phyloP scores from a whole-genome alignment of 2,797 vertebrate species.

The Ctenosaura bakeri region DNA sequence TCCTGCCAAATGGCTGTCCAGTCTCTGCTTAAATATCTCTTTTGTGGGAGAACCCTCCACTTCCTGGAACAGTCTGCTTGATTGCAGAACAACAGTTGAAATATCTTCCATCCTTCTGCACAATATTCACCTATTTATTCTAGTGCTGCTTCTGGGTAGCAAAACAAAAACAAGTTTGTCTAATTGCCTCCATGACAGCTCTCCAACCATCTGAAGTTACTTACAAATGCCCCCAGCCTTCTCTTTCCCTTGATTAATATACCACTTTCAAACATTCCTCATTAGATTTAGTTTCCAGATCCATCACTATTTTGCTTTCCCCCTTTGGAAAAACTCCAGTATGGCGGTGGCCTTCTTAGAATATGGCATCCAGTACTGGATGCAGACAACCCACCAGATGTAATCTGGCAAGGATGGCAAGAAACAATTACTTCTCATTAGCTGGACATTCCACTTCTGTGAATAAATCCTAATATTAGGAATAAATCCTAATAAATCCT shows the following conservation, averaged over 20 bases:
- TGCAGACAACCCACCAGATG: neutral
- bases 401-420: no score
- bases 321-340: neutral
- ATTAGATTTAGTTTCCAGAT: neutral
- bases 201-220: neutral
- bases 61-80: neutral
- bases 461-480: neutral
- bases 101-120: neutral
- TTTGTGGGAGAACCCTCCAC: no score
- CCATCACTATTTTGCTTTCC: neutral
- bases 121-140: neutral
- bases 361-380: neutral
- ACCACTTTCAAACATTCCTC: neutral
- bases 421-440: neutral
- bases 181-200: neutral
- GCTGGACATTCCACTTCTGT: neutral
- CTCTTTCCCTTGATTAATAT: neutral
- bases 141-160: neutral
- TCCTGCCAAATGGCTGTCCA: neutral
- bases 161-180: neutral
- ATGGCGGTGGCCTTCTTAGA: neutral
- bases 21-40: neutral
- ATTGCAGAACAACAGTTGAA: neutral
- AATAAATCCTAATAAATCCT: neutral
- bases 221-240: neutral